A percentile compares a stretch with the other conserved stretches of the same genome.
Evolutionary conservation across 2,888 invertebrate genomes (phyloP).

Genomic region (Himalopsyche kuldschensis): DNA sequence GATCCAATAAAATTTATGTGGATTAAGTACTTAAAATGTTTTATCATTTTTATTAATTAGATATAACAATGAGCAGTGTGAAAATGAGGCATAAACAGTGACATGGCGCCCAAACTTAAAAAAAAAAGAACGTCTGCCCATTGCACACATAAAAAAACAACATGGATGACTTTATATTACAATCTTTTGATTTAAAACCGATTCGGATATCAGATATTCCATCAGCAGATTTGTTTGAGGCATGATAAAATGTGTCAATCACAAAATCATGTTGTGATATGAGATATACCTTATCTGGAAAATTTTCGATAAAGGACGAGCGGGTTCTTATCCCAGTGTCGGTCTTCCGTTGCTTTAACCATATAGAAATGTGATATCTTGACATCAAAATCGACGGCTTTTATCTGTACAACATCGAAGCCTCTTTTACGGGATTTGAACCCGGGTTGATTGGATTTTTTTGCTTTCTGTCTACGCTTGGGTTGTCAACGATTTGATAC

Average conservation of each 20-base stretch:
- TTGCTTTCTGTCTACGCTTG: background rate
- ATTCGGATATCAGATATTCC: background rate
- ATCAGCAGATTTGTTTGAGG: background rate
- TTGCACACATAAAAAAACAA: background rate
- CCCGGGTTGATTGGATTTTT: background rate
- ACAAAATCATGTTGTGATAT: constrained; percentile 1
- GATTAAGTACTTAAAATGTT: no score
- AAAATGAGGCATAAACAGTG: no score
- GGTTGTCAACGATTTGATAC: background rate
- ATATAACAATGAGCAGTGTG: no score
- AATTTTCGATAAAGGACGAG: background rate
- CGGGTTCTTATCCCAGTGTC: background rate
- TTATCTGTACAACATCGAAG: background rate
- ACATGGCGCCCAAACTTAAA: background rate
- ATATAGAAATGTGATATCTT: background rate
- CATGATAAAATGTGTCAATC: constrained; percentile 4
- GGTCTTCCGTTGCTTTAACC: background rate
- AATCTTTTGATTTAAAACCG: background rate
- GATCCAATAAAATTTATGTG: no score
- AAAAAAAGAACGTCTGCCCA: background rate
- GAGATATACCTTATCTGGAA: background rate
- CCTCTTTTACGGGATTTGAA: background rate
- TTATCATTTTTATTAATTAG: no score
- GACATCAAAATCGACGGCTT: background rate
- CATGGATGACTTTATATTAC: background rate